A percentile compares a stretch with the other conserved stretches of the same genome.
Evolutionary conservation across 2,797 vertebrate genomes (phyloP).

Genomic region (Lemur catta): DNA sequence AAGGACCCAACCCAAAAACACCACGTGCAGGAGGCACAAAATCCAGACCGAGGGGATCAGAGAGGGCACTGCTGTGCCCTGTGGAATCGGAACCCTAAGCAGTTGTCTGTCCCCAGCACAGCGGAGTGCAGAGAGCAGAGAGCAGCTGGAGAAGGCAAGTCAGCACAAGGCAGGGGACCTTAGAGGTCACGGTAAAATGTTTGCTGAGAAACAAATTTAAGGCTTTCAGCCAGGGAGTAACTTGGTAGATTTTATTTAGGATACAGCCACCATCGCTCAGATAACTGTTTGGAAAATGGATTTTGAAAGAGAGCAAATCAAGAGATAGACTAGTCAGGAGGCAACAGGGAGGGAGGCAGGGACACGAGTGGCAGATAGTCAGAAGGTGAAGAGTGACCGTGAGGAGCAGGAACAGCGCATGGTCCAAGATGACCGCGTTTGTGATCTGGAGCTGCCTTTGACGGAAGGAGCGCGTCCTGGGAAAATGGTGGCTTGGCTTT

Average conservation of each 20-base stretch:
- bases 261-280: neutral
- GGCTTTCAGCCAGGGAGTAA: neutral
- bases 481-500: neutral
- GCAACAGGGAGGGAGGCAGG: too few species aligned
- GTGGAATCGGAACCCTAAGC: neutral
- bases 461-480: neutral
- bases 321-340: neutral
- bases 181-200: neutral
- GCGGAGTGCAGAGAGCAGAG: neutral
- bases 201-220: neutral
- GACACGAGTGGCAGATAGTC: neutral
- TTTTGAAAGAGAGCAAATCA: neutral
- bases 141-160: too few species aligned
- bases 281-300: neutral
- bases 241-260: too few species aligned
- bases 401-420: neutral
- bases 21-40: neutral
- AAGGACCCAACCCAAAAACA: neutral
- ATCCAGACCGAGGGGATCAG: too few species aligned
- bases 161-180: rapidly evolving
- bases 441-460: neutral
- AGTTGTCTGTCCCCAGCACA: neutral
- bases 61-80: neutral
- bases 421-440: neutral
- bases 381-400: neutral